These are phyloP conservation scores for Lamprotornis superbus DNA, from an alignment of 2,113 vertebrate species.

Conservation along the genomic window DNA sequence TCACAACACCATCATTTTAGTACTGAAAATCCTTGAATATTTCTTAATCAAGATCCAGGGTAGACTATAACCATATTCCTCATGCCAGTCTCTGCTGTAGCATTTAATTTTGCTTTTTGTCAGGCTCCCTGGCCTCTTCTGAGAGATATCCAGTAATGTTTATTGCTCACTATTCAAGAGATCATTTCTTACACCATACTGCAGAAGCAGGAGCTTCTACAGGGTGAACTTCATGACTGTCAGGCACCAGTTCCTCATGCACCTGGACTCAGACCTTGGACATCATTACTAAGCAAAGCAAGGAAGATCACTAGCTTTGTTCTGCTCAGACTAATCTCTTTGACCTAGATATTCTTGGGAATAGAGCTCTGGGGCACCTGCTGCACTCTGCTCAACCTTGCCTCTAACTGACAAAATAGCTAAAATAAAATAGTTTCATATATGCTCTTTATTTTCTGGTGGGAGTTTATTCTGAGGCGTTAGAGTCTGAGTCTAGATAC, in stretches of 20 bases:
- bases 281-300: not conserved
- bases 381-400: not conserved
- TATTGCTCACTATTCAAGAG: not conserved
- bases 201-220: not conserved
- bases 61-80: not conserved
- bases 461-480: not conserved
- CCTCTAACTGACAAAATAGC: not conserved
- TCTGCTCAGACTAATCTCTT: not conserved
- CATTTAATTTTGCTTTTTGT: not conserved
- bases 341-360: not conserved
- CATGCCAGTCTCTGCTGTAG: not conserved
- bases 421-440: not conserved
- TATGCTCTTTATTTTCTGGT: not conserved
- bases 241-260: not conserved
- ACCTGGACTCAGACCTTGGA: not conserved
- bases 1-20: not conserved
- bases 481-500: not conserved
- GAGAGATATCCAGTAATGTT: not conserved
- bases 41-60: not conserved
- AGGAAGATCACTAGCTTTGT: not conserved
- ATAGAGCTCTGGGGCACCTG: not conserved
- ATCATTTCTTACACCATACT: not conserved
- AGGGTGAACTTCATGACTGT: not conserved
- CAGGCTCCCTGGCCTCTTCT: not conserved
- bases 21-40: not conserved